These are phyloP conservation scores for Girardinichthys multiradiatus DNA, from an alignment of 2,113 vertebrate species.

Conservation along the genomic window DNA sequence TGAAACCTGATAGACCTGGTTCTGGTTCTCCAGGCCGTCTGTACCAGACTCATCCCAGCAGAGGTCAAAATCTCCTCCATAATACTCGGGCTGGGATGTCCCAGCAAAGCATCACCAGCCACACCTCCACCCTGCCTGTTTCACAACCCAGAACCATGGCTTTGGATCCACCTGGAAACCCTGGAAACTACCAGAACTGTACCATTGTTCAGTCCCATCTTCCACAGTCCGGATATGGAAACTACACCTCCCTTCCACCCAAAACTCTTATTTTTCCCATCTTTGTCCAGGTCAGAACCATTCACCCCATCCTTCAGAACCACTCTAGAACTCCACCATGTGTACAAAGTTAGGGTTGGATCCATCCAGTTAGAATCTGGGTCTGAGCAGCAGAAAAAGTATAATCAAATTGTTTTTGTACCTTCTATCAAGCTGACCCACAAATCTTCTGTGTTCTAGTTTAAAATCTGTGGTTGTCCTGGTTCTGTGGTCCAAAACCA, in stretches of 20 bases:
- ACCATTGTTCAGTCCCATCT: slow-evolving; percentile 86
- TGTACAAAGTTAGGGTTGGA: not conserved
- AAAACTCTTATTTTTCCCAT: slow-evolving; percentile 94
- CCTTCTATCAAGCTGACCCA: no score
- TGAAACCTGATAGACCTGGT: not conserved
- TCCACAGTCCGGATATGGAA: slow-evolving; percentile 83
- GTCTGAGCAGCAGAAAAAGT: no score
- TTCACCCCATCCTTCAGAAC: not conserved
- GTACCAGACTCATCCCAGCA: slow-evolving; percentile 72
- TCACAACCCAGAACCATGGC: slow-evolving; percentile 54
- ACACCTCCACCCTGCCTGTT: slow-evolving; percentile 61
- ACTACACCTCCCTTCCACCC: slow-evolving; percentile 85
- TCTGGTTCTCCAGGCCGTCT: slow-evolving; percentile 62
- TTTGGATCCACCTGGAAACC: slow-evolving; percentile 76
- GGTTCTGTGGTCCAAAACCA: no score
- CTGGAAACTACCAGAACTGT: slow-evolving; percentile 90
- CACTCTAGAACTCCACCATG: not conserved
- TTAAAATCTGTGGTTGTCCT: no score
- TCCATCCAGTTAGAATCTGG: no score
- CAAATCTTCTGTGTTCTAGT: no score
- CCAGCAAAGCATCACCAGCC: slow-evolving; percentile 54
- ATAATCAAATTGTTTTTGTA: no score
- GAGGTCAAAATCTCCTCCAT: slow-evolving; percentile 41
- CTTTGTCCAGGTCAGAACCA: slow-evolving; percentile 88
- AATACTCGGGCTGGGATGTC: slow-evolving; percentile 48